phyloP scores from a whole-genome alignment of 2,113 vertebrate genomes.

The Accipiter virgatus region DNA sequence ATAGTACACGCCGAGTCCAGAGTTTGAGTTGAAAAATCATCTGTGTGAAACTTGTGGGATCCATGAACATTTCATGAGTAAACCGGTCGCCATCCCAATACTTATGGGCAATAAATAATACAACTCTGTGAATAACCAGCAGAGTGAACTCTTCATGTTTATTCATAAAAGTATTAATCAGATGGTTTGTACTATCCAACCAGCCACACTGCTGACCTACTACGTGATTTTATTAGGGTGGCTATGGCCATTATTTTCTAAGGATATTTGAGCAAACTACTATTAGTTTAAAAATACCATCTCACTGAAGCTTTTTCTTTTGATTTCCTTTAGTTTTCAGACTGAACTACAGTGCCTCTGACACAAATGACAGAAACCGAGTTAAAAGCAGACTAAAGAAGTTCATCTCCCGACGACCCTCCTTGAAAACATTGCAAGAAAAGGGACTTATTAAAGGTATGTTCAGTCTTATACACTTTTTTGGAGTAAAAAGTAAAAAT shows the following conservation, averaged over 20 bases:
- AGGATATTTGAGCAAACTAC: background rate
- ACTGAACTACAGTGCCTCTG: conserved; percentile 86
- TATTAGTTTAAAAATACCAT: background rate
- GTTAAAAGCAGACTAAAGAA: conserved; percentile 90
- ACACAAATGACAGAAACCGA: conserved; percentile 83
- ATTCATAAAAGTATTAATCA: conserved; percentile 38
- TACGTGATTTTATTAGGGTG: background rate
- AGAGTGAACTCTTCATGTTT: conserved; percentile 20
- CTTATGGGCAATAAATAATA: conserved; percentile 43
- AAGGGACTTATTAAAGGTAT: conserved; percentile 91
- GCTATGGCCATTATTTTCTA: background rate
- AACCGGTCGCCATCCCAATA: conserved; percentile 44
- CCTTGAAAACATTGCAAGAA: conserved; percentile 87
- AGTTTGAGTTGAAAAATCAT: background rate
- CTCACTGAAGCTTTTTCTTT: background rate
- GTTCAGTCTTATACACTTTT: background rate
- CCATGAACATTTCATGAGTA: conserved; percentile 27
- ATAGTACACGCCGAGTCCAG: background rate
- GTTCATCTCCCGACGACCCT: conserved; percentile 87
- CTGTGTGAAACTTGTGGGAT: conserved; percentile 40
- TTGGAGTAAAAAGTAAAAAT: background rate
- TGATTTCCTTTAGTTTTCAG: conserved; percentile 77
- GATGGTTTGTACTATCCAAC: background rate
- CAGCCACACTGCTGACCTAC: background rate
- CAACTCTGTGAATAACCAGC: background rate